Evolutionary conservation across 2,113 vertebrate genomes (phyloP).

Genomic region (Smithornis capensis): DNA sequence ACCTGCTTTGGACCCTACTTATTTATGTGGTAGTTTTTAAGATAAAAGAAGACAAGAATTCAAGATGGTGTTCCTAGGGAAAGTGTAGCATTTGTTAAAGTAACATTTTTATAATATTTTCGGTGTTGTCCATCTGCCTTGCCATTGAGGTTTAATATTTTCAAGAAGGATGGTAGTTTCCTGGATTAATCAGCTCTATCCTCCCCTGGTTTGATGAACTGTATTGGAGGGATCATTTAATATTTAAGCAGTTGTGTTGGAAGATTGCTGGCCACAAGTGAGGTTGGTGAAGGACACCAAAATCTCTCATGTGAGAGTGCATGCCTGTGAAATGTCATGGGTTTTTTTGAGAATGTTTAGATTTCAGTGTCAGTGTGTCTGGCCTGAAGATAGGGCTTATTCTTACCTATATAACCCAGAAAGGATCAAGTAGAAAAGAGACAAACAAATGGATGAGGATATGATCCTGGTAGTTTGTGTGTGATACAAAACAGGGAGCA

Average conservation of each 20-base stretch:
- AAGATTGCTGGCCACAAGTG: background rate
- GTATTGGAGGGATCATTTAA: background rate
- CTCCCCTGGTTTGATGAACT: background rate
- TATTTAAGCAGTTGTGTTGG: background rate
- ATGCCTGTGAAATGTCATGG: background rate
- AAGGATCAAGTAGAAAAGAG: background rate
- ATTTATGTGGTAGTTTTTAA: background rate
- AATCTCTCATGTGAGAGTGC: background rate
- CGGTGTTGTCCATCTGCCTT: background rate
- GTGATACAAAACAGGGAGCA: background rate
- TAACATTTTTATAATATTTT: background rate
- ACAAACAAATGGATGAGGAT: background rate
- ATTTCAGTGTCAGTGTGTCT: background rate
- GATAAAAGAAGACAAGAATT: background rate
- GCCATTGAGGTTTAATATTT: background rate
- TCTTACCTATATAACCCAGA: background rate
- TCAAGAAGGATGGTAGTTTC: background rate
- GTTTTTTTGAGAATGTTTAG: background rate
- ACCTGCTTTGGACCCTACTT: background rate
- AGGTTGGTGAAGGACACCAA: background rate
- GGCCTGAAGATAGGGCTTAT: background rate
- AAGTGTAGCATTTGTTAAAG: background rate
- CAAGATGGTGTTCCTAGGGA: background rate
- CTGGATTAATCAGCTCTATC: background rate
- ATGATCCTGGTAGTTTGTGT: background rate